Conservation (phyloP, 2,797 vertebrate species). For the Crax fasciolata region DNA sequence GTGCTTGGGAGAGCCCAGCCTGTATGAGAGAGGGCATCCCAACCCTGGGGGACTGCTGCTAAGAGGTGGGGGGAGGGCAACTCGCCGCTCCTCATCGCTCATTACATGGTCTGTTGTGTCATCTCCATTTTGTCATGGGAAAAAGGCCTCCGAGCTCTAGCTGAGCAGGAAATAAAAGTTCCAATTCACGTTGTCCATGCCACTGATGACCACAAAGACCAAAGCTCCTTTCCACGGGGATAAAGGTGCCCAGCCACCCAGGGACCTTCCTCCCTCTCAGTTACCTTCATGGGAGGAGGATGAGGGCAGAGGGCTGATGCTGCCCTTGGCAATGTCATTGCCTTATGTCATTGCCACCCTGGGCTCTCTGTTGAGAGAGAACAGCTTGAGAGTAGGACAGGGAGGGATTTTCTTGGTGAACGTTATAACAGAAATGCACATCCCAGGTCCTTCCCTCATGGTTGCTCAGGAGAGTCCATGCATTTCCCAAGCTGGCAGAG, state of each 20-base stretch:
- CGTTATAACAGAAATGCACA: background rate
- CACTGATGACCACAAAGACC: background rate
- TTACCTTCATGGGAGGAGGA: background rate
- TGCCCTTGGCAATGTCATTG: accelerated
- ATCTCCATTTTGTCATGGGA: background rate
- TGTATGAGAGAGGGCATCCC: background rate
- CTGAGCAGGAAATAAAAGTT: background rate
- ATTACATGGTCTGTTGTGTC: background rate
- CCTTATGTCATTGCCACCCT: background rate
- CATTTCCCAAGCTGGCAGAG: background rate
- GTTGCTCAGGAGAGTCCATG: background rate
- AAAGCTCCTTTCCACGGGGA: background rate
- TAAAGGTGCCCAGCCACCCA: background rate
- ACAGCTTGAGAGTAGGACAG: background rate
- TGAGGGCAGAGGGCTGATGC: accelerated
- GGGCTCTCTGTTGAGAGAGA: background rate
- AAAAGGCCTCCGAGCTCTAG: background rate
- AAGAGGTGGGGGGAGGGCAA: background rate
- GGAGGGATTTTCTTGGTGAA: background rate
- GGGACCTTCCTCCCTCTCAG: background rate
- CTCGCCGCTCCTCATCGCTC: background rate
- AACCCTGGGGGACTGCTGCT: background rate
- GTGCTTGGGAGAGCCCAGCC: background rate
- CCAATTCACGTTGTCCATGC: background rate
- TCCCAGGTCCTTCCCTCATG: background rate